phyloP scores from a whole-genome alignment of 2,888 invertebrate species.

The Brachypalpus laphriformis region DNA sequence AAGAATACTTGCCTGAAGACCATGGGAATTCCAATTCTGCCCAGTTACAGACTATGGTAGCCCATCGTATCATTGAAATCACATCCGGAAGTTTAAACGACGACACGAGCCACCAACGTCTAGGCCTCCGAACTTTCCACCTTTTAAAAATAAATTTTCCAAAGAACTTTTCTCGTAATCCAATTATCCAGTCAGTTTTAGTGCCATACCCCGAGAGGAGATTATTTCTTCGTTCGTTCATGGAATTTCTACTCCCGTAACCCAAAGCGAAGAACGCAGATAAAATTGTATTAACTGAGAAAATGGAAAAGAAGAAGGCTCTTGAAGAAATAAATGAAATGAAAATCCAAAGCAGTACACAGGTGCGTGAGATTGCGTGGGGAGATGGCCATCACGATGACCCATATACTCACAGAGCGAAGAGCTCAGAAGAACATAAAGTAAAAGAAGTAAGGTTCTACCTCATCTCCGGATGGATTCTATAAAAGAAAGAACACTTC shows the following conservation, averaged over 20 bases:
- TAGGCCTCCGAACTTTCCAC: conserved; percentile 8
- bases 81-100: neutral
- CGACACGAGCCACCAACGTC: conserved; percentile 27
- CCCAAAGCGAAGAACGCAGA: neutral
- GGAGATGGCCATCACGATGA: conserved; percentile 24
- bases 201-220: conserved; percentile 7
- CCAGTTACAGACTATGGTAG: neutral
- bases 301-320: neutral
- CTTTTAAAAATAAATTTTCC: neutral
- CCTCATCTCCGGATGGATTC: neutral
- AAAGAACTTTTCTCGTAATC: conserved; percentile 7
- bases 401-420: conserved; percentile 10
- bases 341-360: neutral
- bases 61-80: neutral
- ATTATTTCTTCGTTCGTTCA: neutral
- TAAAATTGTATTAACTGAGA: conserved; percentile 10
- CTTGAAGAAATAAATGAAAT: conserved; percentile 1
- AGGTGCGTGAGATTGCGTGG: conserved; percentile 20
- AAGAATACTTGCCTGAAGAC: neutral
- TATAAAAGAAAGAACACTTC: neutral
- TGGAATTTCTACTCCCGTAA: conserved; percentile 16
- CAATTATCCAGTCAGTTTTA: conserved; percentile 8
- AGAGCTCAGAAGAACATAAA: no score
- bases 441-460: neutral
- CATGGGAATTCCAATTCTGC: neutral